Conservation (phyloP, 2,797 vertebrate genomes). For the Oreochromis grahami region DNA sequence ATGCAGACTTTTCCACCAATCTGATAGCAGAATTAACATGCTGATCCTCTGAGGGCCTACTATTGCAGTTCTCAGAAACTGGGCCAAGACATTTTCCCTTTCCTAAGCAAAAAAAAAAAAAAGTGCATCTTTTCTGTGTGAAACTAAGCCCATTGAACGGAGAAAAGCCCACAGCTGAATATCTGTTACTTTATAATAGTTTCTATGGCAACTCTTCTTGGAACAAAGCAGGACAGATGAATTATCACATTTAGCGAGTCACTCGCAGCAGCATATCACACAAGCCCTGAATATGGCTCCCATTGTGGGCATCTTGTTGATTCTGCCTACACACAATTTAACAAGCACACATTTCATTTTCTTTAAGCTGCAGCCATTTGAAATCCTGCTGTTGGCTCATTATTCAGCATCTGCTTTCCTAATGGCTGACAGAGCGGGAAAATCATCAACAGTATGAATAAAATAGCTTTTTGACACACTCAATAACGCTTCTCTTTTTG, state of each 20-base stretch:
- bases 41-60: not conserved
- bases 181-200: constrained; percentile 24
- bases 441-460: not conserved
- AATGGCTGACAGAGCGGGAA: not conserved
- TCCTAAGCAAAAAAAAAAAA: constrained; percentile 4
- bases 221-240: constrained; percentile 26
- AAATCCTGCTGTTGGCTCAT: constrained; percentile 14
- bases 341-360: constrained; percentile 6
- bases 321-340: constrained; percentile 5
- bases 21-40: not conserved
- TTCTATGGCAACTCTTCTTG: constrained; percentile 55
- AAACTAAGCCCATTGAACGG: not conserved
- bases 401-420: constrained; percentile 4
- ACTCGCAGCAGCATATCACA: constrained; percentile 10
- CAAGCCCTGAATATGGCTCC: not conserved
- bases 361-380: constrained; percentile 16
- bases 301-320: not conserved
- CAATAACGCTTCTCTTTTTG: not conserved
- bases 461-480: not conserved
- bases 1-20: not conserved
- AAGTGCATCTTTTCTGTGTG: not conserved
- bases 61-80: constrained; percentile 33
- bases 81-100: constrained; percentile 29
- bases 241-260: constrained; percentile 21
- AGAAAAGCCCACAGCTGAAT: not conserved